These are phyloP conservation scores for Onychorhynchus coronatus DNA, from an alignment of 2,113 vertebrate genomes.

Conservation along the genomic window DNA sequence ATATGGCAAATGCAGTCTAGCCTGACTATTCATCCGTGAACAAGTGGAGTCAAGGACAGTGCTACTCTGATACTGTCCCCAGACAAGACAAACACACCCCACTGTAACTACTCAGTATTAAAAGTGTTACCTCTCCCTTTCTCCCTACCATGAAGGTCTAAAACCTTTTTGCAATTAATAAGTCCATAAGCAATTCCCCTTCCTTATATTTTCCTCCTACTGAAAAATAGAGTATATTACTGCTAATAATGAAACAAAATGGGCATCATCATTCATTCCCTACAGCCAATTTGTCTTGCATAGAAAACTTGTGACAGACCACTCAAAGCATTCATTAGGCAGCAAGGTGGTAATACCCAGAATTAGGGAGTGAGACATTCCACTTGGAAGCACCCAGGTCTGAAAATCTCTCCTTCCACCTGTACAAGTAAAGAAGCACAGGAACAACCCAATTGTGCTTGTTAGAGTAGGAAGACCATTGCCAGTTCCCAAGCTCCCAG, in stretches of 20 bases:
- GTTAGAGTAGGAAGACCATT: neutral
- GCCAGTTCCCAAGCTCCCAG: neutral
- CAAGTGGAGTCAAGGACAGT: neutral
- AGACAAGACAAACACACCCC: neutral
- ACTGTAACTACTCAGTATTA: neutral
- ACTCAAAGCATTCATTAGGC: constrained; percentile 38
- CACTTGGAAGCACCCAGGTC: neutral
- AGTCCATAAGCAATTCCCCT: constrained; percentile 28
- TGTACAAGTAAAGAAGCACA: neutral
- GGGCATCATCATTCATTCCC: constrained; percentile 67
- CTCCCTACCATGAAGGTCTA: neutral
- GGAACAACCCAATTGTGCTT: neutral
- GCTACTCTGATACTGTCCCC: neutral
- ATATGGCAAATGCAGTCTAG: neutral
- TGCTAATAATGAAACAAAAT: constrained; percentile 71
- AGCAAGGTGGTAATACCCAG: constrained; percentile 4
- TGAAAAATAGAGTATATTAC: constrained; percentile 71
- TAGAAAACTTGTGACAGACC: constrained; percentile 25
- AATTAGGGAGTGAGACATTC: neutral
- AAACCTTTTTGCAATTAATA: constrained; percentile 59
- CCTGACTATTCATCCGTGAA: neutral
- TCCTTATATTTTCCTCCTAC: neutral
- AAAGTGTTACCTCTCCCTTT: neutral
- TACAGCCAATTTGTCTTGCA: constrained; percentile 62
- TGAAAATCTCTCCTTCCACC: neutral